Evolutionary conservation across 2,797 vertebrate species (phyloP).

Genomic region (Rhinichthys osculus): DNA sequence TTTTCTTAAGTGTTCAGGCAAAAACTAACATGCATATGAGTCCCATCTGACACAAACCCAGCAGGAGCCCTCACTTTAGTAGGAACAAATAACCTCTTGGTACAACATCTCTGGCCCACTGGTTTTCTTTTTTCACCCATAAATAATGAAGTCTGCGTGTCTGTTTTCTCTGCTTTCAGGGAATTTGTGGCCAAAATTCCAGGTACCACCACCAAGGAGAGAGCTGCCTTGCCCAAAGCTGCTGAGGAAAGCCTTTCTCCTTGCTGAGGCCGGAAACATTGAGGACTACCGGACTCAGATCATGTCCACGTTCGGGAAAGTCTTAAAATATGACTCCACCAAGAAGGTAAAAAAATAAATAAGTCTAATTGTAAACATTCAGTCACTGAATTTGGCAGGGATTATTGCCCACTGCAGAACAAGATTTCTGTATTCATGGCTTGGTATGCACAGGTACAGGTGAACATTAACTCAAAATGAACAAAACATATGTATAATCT

Average conservation of each 20-base stretch:
- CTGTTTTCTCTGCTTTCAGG: not conserved
- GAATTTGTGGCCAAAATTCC: not conserved
- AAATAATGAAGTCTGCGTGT: no score
- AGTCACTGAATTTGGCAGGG: no score
- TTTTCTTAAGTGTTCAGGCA: no score
- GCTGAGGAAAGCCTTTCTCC: constrained; percentile 5
- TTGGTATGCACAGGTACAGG: not conserved
- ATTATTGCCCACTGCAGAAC: no score
- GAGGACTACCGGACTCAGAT: constrained; percentile 18
- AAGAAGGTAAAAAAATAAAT: not conserved
- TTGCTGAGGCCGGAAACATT: not conserved
- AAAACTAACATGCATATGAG: no score
- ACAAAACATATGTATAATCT: no score
- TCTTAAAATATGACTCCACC: constrained; percentile 17
- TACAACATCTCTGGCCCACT: no score
- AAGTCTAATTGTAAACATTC: not conserved
- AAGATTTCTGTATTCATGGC: not conserved
- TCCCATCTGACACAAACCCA: no score
- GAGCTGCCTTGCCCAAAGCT: constrained; percentile 4
- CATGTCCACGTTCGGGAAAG: constrained; percentile 14
- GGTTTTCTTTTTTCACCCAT: no score
- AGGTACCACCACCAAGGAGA: not conserved
- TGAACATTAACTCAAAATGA: no score
- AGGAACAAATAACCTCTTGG: no score
- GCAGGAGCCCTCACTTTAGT: no score